Evolutionary conservation across 30 jellyfish, hydroid and myxozoan species (phyloP).

Genomic region (Clytia hemisphaerica): DNA sequence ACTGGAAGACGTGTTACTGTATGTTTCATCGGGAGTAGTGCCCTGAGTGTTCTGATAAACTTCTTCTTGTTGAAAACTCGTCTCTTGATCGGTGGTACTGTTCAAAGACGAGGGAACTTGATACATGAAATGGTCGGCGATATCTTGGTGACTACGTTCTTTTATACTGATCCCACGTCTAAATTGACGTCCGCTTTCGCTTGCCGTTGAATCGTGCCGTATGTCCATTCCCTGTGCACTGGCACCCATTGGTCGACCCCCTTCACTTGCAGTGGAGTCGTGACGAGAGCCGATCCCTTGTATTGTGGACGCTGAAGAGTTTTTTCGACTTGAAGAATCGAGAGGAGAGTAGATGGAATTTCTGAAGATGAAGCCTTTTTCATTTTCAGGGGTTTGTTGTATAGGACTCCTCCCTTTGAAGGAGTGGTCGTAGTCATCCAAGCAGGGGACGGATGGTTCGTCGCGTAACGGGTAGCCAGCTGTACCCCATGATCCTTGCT

Average conservation of each 20-base stretch:
- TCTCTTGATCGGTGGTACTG: too few relatives aligned
- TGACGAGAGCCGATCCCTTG: background rate
- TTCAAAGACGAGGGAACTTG: constrained; percentile 30
- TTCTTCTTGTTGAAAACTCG: too few relatives aligned
- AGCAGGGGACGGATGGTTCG: constrained; percentile 18
- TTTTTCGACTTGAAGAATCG: background rate
- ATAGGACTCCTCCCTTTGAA: constrained; percentile 6
- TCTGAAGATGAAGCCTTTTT: background rate
- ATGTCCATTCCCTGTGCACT: too few relatives aligned
- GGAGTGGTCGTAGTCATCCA: constrained; percentile 1
- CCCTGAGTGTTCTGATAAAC: too few relatives aligned
- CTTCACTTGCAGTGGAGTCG: background rate
- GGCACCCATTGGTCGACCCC: too few relatives aligned
- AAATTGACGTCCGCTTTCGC: too few relatives aligned
- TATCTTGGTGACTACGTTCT: too few relatives aligned
- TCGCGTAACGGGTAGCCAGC: constrained; percentile 5
- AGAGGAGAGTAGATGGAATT: constrained; percentile 16
- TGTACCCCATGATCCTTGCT: too few relatives aligned
- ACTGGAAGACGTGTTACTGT: too few relatives aligned
- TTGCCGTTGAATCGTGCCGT: too few relatives aligned
- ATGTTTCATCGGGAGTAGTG: too few relatives aligned
- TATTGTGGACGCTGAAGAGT: background rate
- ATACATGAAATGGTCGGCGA: constrained; percentile 29
- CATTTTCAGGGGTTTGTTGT: constrained; percentile 13
- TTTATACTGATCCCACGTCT: too few relatives aligned